Conservation (phyloP, 2,113 vertebrate genomes). For the Pagrus major region DNA sequence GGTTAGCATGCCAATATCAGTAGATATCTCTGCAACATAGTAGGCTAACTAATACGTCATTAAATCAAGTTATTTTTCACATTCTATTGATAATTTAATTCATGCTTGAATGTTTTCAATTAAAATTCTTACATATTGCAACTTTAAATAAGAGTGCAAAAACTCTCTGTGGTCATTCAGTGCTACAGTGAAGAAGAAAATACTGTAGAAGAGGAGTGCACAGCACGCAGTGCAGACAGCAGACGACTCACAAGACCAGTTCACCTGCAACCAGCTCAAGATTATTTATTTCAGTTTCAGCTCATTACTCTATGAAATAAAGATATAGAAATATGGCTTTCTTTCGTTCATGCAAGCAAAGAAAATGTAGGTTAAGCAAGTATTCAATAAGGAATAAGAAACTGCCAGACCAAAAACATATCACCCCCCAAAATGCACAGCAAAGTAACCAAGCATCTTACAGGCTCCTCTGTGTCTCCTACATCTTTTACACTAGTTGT, state of each 20-base stretch:
- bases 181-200: not conserved
- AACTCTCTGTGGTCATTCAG: not conserved
- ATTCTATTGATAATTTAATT: too few species aligned
- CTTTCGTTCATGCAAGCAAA: conserved; percentile 11
- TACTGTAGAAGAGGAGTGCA: not conserved
- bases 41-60: too few species aligned
- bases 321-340: not conserved
- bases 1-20: too few species aligned
- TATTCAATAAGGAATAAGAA: not conserved
- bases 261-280: not conserved
- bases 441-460: conserved; percentile 52
- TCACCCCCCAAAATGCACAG: not conserved
- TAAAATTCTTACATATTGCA: too few species aligned
- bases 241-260: conserved; percentile 2
- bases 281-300: not conserved
- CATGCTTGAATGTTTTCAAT: too few species aligned
- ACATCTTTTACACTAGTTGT: conserved; percentile 30
- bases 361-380: not conserved
- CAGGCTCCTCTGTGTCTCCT: conserved; percentile 58
- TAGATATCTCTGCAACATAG: too few species aligned
- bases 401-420: not conserved
- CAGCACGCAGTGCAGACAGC: not conserved
- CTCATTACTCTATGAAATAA: too few species aligned
- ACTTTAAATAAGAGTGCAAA: not conserved
- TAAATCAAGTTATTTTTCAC: too few species aligned